These are phyloP conservation scores for Pseudoatta argentina DNA, from an alignment of 1,140 invertebrate genomes.

Conservation along the genomic window DNA sequence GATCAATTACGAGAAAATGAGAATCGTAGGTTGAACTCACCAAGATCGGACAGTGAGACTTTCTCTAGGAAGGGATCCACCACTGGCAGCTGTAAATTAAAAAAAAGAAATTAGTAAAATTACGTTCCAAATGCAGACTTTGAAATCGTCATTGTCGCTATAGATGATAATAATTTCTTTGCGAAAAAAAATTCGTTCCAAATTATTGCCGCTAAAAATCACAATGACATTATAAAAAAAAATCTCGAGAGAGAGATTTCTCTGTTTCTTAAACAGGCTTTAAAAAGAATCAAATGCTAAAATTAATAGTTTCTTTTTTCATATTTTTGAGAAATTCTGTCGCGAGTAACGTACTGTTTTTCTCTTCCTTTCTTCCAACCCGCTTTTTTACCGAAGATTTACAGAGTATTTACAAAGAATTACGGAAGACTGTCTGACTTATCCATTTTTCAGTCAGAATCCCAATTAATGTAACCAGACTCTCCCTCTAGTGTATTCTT, in stretches of 20 bases:
- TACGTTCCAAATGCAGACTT: background rate
- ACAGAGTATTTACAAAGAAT: background rate
- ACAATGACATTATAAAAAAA: background rate
- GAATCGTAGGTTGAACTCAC: slow-evolving; percentile 87
- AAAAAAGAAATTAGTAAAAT: slow-evolving; percentile 47
- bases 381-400: background rate
- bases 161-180: background rate
- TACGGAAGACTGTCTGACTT: background rate
- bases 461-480: no score
- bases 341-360: background rate
- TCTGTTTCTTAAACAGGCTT: background rate
- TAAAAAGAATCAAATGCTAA: background rate
- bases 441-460: no score
- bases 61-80: slow-evolving; percentile 96
- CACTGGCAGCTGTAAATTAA: slow-evolving; percentile 92
- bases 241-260: background rate
- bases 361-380: background rate
- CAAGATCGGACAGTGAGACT: slow-evolving; percentile 93
- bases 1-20: background rate
- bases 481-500: no score
- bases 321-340: background rate
- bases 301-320: background rate
- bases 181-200: background rate
- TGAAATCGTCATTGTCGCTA: background rate
- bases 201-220: slow-evolving; percentile 3